Conservation (phyloP, 2,113 vertebrate genomes). For the Redunca redunca region DNA sequence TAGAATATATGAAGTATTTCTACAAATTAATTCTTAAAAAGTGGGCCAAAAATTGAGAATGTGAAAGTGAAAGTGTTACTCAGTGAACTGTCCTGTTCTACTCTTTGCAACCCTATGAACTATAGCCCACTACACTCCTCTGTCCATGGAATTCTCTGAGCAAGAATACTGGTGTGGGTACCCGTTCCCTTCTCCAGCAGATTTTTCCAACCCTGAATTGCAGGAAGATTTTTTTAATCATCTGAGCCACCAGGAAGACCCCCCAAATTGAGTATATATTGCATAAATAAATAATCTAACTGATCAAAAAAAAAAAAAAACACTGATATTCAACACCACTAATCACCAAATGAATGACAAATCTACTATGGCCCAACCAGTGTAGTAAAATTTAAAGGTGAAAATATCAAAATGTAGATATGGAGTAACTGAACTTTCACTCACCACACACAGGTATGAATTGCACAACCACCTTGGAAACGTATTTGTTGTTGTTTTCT, state of each 20-base stretch:
- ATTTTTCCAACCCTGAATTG: neutral
- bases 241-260: neutral
- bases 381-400: neutral
- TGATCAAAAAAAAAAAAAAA: neutral
- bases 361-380: neutral
- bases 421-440: neutral
- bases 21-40: neutral
- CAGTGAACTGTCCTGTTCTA: neutral
- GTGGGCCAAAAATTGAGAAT: neutral
- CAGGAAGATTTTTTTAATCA: neutral
- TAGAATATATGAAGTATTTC: neutral
- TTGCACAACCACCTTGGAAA: neutral
- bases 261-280: neutral
- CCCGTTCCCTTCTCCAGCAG: accelerated
- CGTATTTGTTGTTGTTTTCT: neutral
- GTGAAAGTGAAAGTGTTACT: neutral
- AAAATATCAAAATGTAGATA: neutral
- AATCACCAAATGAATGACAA: neutral
- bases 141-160: neutral
- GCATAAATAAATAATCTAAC: neutral
- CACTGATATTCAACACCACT: neutral
- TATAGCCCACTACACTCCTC: neutral
- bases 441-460: neutral
- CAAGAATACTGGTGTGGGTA: neutral
- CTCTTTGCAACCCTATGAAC: neutral